Evolutionary conservation across 2,888 invertebrate genomes (phyloP).

Genomic region (Eupelmus urozonus): DNA sequence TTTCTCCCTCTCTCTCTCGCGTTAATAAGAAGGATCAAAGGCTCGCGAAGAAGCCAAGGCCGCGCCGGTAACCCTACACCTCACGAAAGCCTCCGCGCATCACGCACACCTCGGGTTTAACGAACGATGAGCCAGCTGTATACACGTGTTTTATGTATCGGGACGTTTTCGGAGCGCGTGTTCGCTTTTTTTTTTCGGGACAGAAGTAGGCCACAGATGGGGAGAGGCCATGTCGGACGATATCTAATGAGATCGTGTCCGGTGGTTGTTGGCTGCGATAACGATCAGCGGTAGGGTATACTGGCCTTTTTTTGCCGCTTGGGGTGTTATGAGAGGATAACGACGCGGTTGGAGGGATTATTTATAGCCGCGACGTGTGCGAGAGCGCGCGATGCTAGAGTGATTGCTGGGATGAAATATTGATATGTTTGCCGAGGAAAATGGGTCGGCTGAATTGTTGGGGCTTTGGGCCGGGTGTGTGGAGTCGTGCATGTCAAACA

Average conservation of each 20-base stretch:
- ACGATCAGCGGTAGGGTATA: neutral
- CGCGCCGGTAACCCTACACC: slow-evolving; percentile 17
- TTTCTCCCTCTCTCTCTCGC: neutral
- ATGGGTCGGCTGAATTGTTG: too few relatives aligned
- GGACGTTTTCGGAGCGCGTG: too few relatives aligned
- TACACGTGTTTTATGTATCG: slow-evolving; percentile 11
- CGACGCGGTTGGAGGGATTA: too few relatives aligned
- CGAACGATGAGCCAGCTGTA: neutral
- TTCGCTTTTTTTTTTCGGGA: neutral
- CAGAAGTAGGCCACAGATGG: slow-evolving; percentile 3
- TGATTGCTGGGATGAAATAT: too few relatives aligned
- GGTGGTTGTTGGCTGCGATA: neutral
- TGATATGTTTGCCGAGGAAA: too few relatives aligned
- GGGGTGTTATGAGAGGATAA: too few relatives aligned
- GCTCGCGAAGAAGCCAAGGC: slow-evolving; percentile 30
- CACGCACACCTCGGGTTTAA: neutral
- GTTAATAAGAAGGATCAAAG: slow-evolving; percentile 32
- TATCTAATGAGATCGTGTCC: slow-evolving; percentile 18
- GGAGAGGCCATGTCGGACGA: neutral
- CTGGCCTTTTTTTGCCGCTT: neutral
- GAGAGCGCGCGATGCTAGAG: neutral
- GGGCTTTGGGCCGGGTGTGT: too few relatives aligned
- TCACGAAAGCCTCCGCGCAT: neutral
- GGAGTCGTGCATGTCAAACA: too few relatives aligned
- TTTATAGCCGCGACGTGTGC: too few relatives aligned